phyloP scores from a whole-genome alignment of 2,113 vertebrate genomes.

The Mirounga angustirostris region DNA sequence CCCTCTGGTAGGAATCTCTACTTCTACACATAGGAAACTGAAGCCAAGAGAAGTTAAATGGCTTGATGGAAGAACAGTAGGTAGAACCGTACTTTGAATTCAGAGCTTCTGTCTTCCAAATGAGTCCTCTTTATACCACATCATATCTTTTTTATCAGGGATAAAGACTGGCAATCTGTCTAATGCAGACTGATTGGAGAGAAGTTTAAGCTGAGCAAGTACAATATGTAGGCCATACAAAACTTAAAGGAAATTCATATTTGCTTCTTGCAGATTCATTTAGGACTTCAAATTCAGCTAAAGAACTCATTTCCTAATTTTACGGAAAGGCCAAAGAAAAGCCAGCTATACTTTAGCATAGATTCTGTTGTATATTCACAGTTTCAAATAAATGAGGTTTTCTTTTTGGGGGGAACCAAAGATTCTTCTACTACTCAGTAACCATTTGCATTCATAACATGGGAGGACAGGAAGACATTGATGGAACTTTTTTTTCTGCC shows the following conservation, averaged over 20 bases:
- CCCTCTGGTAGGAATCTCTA: neutral
- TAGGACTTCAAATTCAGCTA: constrained; percentile 2
- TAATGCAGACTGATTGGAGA: neutral
- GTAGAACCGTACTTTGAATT: neutral
- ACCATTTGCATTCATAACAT: neutral
- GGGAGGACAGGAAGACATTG: neutral
- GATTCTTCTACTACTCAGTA: neutral
- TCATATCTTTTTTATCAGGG: neutral
- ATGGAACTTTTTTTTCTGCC: neutral
- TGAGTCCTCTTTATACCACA: neutral
- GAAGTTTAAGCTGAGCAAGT: neutral
- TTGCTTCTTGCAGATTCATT: neutral
- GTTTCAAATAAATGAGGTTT: neutral
- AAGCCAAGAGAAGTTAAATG: neutral
- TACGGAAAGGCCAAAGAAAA: neutral
- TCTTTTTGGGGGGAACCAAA: neutral
- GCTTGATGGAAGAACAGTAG: neutral
- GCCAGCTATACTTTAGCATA: neutral
- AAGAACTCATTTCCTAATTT: neutral
- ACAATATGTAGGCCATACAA: neutral
- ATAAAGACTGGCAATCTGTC: neutral
- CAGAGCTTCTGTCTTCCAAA: neutral
- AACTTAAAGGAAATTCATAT: neutral
- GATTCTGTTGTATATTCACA: neutral
- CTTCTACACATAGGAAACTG: neutral